Evolutionary conservation across 2,113 vertebrate species (phyloP).

Genomic region (Apaloderma vittatum): DNA sequence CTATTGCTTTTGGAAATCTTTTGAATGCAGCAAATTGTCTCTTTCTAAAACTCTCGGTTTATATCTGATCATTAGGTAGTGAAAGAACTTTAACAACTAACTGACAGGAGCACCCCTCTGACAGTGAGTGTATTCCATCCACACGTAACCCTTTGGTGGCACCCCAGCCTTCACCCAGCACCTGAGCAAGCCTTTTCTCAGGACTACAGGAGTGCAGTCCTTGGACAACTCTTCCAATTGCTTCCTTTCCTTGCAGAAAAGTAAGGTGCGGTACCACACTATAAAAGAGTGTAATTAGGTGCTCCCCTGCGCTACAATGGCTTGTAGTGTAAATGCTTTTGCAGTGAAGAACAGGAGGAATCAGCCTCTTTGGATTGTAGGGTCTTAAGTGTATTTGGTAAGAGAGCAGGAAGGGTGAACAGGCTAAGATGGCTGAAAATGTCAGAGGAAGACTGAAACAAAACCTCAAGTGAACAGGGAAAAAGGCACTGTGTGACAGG

Average conservation of each 20-base stretch:
- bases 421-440: neutral
- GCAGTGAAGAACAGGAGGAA: neutral
- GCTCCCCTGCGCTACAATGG: neutral
- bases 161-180: neutral
- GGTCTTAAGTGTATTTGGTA: neutral
- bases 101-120: neutral
- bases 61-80: neutral
- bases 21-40: neutral
- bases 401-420: neutral
- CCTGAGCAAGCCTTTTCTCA: neutral
- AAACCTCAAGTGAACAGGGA: neutral
- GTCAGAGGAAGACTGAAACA: neutral
- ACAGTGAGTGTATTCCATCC: neutral
- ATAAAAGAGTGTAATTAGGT: neutral
- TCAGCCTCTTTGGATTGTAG: neutral
- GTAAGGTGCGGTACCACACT: accelerated
- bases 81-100: neutral
- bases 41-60: neutral
- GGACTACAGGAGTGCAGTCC: neutral
- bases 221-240: neutral
- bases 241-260: neutral
- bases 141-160: neutral
- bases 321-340: neutral
- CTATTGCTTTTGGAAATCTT: neutral
- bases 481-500: neutral